Percentiles rank a stretch among this genome's conserved stretches.
Conservation (phyloP, 92 coral and sea anemone genomes). For the Paragorgia papillata region DNA sequence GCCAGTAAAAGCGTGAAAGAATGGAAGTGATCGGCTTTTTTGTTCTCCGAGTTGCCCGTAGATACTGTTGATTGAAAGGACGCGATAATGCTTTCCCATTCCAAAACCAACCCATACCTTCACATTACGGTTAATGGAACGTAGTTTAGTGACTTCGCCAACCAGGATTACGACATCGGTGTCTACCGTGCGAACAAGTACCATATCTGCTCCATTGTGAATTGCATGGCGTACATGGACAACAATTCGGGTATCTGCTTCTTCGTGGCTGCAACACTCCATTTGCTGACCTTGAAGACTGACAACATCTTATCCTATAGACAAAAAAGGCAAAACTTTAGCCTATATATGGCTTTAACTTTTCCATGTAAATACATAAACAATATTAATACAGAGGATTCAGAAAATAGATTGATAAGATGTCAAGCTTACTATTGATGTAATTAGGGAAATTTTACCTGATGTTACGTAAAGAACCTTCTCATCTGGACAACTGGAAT, state of each 20-base stretch:
- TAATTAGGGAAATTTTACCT: too few species aligned
- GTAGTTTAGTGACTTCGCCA: slow-evolving; percentile 17
- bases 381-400: too few species aligned
- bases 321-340: too few species aligned
- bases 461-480: slow-evolving; percentile 19
- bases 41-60: slow-evolving; percentile 26
- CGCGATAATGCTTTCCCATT: slow-evolving; percentile 35
- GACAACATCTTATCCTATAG: slow-evolving; percentile 15
- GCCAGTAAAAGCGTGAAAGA: slow-evolving; percentile 18
- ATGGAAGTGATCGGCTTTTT: slow-evolving; percentile 27
- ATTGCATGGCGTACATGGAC: slow-evolving; percentile 43
- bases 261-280: slow-evolving; percentile 17
- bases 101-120: slow-evolving; percentile 40
- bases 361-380: too few species aligned
- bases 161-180: slow-evolving; percentile 37
- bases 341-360: too few species aligned
- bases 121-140: background rate
- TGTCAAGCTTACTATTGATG: too few species aligned
- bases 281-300: slow-evolving; percentile 26
- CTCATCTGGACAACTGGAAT: slow-evolving; percentile 39
- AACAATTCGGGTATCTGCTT: slow-evolving; percentile 53
- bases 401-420: too few species aligned
- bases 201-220: slow-evolving; percentile 9
- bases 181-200: slow-evolving; percentile 35
- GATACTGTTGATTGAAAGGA: slow-evolving; percentile 25